These are phyloP conservation scores for Camponotus pennsylvanicus DNA, from an alignment of 1,140 invertebrate genomes.

Conservation along the genomic window DNA sequence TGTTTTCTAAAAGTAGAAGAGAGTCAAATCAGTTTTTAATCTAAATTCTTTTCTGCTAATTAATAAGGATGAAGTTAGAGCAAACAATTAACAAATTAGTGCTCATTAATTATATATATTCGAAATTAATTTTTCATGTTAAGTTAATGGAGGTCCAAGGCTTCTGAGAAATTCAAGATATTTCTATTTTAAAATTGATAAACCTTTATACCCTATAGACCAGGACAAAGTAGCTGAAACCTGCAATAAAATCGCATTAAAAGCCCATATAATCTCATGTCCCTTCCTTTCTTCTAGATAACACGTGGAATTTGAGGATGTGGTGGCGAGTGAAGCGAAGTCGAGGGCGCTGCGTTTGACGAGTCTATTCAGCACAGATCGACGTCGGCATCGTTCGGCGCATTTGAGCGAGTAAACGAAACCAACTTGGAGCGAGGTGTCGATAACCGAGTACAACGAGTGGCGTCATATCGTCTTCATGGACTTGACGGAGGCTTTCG, in stretches of 20 bases:
- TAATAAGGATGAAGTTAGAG: too few relatives aligned
- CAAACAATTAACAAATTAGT: too few relatives aligned
- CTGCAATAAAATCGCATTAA: neutral
- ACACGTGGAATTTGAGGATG: constrained; percentile 70
- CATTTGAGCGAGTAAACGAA: neutral
- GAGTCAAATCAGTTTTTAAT: too few relatives aligned
- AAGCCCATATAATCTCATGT: too few relatives aligned
- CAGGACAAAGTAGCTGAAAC: neutral
- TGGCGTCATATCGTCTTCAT: constrained; percentile 81
- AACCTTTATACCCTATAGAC: neutral
- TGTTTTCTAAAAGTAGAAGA: too few relatives aligned
- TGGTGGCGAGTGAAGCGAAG: constrained; percentile 75
- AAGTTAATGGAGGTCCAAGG: neutral
- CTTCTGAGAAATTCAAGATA: neutral
- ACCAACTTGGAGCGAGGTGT: neutral
- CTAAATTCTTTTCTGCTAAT: too few relatives aligned
- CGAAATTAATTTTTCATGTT: neutral
- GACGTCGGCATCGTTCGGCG: neutral
- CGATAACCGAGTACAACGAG: constrained; percentile 30
- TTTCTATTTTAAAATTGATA: neutral
- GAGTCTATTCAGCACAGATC: constrained; percentile 26
- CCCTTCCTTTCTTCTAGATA: constrained; percentile 28
- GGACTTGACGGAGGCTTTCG: constrained; percentile 93
- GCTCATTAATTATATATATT: too few relatives aligned
- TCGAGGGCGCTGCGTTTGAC: constrained; percentile 30